Base-by-base conservation (phyloP, 2,888 invertebrate species). In the Eupithecia inturbata region DNA sequence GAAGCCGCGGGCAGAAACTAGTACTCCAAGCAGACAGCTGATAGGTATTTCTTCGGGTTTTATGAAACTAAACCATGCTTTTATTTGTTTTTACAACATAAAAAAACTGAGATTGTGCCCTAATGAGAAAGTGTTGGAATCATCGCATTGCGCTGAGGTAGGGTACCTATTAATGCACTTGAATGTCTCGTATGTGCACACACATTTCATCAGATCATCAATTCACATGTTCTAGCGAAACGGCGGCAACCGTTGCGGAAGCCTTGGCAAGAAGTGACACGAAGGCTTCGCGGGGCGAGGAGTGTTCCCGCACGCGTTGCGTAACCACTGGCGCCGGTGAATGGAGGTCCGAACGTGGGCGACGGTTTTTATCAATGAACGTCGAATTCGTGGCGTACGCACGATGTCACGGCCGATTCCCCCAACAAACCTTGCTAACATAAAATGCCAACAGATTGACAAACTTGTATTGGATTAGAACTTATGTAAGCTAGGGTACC, bases 331-430 rank as follows among this genome's bases (percentile, higher is more conserved):
- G 92, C 92, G 91, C 92, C 91, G 88, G 92, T 92, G 93, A 93
- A 93, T 93, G 94, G 93, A 91, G 85, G 83, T 87, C 87, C 82
- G 82, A 81, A 79, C 83, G 89, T 93, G 91, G 92, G 94, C 87
- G 92, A 88, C 81, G 83, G 89, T 93, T 92, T 93, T 94, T 93
- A 94, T 94, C 92, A 94, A 94, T 94, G 94, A 91, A 93, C 92
- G 87, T 91, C 92, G 86, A 92, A 92, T 90, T 91, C 85, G 90
- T 89, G 91, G 88, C 89, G 92, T 92, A 93, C 93, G 91, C 91
- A 89, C 90, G 87, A 88, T 92, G 93, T 94, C 94, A 93, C 87
- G 94, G 94, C 88, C 92, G 83, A 84, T 39, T 39, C 72, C 70
- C 73, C 82, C 84, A 84, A 82, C 87, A 85, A 88, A 84, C 87